Evolutionary conservation across 2,113 vertebrate species (phyloP).

Genomic region (Phylloscopus trochilus): DNA sequence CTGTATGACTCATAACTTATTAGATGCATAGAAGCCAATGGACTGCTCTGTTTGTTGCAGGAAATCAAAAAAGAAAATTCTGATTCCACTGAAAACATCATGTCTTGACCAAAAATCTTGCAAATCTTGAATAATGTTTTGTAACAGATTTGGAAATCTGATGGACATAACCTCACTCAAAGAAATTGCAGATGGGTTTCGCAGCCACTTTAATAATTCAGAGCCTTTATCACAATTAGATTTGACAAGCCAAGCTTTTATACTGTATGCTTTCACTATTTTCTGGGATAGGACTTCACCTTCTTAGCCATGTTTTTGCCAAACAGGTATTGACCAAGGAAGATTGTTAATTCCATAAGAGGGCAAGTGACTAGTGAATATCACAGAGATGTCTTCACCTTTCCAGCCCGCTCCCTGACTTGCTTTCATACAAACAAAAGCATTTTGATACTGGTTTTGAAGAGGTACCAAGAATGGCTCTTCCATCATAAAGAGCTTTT

Average conservation of each 20-base stretch:
- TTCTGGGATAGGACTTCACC: not conserved
- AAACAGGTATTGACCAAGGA: not conserved
- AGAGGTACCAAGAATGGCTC: not conserved
- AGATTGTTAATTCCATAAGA: not conserved
- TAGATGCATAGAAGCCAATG: not conserved
- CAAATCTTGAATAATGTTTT: not conserved
- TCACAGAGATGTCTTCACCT: not conserved
- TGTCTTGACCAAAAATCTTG: not conserved
- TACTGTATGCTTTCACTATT: not conserved
- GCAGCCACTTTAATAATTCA: not conserved
- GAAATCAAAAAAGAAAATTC: not conserved
- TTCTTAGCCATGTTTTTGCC: not conserved
- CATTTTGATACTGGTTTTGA: not conserved
- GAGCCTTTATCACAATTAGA: not conserved
- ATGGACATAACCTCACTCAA: not conserved
- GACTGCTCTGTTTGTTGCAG: not conserved
- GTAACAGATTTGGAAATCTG: not conserved
- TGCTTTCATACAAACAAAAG: not conserved
- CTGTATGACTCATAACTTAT: not conserved
- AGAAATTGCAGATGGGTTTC: not conserved
- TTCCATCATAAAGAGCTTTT: not conserved
- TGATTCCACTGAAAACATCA: not conserved
- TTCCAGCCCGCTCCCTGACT: not conserved
- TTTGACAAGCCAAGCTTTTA: not conserved
- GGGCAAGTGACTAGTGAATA: not conserved